Conservation (phyloP, 2,113 vertebrate genomes). For the Oryctolagus cuniculus region mOryCun1.1 NC_091438.1:44015501-44016000, state of each 20-base stretch:
- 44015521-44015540: not conserved
- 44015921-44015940: not conserved
- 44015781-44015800: too few relatives aligned
- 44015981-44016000: not conserved
- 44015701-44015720: accelerated
- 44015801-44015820: not conserved
- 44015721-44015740: not conserved
- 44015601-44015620: not conserved
- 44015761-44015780: not conserved
- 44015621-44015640: not conserved
- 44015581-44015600: not conserved
- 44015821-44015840: not conserved
- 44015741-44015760: not conserved
- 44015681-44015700: not conserved
- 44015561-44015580: not conserved
- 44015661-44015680: not conserved
- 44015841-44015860: not conserved
- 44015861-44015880: not conserved
- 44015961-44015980: not conserved
- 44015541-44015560: not conserved
- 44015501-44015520: not conserved
- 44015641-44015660: too few relatives aligned
- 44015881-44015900: not conserved
- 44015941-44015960: not conserved
- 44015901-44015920: not conserved